Base-by-base conservation (phyloP, 2,888 invertebrate genomes). In the Apamea anceps region DNA sequence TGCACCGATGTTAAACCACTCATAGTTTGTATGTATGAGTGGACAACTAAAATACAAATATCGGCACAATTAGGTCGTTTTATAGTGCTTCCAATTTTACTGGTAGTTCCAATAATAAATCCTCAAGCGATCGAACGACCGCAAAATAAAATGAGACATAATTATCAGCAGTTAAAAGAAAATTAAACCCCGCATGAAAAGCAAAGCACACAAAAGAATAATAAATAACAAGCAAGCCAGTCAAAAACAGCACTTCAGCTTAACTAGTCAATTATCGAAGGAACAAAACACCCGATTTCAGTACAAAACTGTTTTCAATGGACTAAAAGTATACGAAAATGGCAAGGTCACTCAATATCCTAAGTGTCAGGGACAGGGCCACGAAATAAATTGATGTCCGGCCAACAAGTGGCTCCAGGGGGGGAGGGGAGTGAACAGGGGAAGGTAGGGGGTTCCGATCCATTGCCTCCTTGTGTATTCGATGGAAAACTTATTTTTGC, bases 361-460 rank as follows among this genome's bases (percentile, higher is more conserved):
- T 75, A 84, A 80, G 84, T 86, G 86, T 88, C 88, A 88, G 57
- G 74, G 74, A 77, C 88, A 85, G 78, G 71, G 79, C 70, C 74
- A 68, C 81, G 82, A 87, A 87, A 90, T 89, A 90, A 89, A 92
- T 91, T 88, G 89, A 89, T 88, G 91, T 85, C 89, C 90, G 78
- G 88, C 88, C 92, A 93, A 93, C 93, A 93, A 93, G 93, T 92
- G 91, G 91, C 80, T 80, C 63, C 28, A 67, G 68, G 62, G 72
- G 65, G 37, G 15, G 32, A 21, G 42, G 32, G 54, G 60, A 25
- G 42, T 57, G 28, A 60, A 63, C 18, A 48, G 45, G 66, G 71
- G 18, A 13, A 60, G 66, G 62, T 15, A 71, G 77, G 76, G 75
- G 42, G 84, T 85, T 85, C 79, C 85, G 81, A 82, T 72, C 89